Evolutionary conservation across 2,888 invertebrate species (phyloP).

Genomic region (Orchestes rusci): DNA sequence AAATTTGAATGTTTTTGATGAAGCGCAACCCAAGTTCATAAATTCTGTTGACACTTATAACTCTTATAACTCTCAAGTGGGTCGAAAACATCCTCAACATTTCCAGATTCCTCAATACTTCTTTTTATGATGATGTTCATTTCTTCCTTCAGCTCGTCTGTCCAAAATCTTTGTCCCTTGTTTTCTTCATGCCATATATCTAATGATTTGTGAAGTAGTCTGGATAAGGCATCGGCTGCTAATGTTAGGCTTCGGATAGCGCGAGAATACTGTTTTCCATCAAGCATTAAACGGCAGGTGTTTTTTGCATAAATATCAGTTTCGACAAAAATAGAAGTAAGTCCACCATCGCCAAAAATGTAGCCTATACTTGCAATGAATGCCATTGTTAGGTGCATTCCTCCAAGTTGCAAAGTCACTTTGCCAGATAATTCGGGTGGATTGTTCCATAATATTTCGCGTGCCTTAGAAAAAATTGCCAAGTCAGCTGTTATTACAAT

Average conservation of each 20-base stretch:
- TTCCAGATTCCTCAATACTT: background rate
- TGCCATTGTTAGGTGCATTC: conserved; percentile 20
- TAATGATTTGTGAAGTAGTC: conserved; percentile 3
- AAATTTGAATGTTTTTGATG: conserved; percentile 4
- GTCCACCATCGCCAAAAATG: conserved; percentile 25
- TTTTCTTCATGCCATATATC: background rate
- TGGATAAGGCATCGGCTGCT: background rate
- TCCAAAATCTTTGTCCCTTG: background rate
- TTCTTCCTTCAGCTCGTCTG: background rate
- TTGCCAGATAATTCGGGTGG: conserved; percentile 1
- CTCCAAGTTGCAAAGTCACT: conserved; percentile 4
- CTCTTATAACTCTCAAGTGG: background rate
- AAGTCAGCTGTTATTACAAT: conserved; percentile 6
- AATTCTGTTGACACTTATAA: conserved; percentile 1
- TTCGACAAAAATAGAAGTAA: conserved; percentile 13
- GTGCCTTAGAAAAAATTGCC: conserved; percentile 1
- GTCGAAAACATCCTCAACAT: background rate
- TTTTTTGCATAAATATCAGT: conserved; percentile 16
- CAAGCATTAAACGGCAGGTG: conserved; percentile 14
- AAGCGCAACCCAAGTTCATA: background rate
- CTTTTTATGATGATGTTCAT: background rate
- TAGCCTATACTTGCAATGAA: conserved; percentile 23
- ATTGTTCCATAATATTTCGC: conserved; percentile 4
- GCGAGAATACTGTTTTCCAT: conserved; percentile 17
- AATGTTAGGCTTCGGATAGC: conserved; percentile 10